A percentile compares a stretch with the other conserved stretches of the same genome.
Conservation (phyloP, 2,113 vertebrate genomes). For the Casuarius casuarius region DNA sequence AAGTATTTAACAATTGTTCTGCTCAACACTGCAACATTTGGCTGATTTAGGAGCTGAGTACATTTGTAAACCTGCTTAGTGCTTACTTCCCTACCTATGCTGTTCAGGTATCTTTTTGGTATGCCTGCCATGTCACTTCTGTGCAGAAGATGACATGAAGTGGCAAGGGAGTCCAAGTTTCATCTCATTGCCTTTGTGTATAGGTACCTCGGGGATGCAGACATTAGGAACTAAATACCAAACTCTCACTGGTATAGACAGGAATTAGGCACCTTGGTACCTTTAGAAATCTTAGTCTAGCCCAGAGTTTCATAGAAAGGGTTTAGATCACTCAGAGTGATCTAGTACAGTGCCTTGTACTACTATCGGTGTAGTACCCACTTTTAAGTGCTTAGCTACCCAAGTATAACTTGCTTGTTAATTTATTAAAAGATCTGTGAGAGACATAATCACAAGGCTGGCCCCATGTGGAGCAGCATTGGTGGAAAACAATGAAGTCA, state of each 20-base stretch:
- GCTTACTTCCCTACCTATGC: not conserved
- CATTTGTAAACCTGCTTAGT: not conserved
- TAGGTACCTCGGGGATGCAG: not conserved
- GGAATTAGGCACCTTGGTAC: not conserved
- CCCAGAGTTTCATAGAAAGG: not conserved
- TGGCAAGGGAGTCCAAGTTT: not conserved
- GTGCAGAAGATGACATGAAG: not conserved
- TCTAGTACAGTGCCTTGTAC: not conserved
- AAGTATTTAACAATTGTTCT: not conserved
- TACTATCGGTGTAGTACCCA: not conserved
- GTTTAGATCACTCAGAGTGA: not conserved
- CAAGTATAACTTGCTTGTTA: not conserved
- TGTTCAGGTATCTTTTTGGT: not conserved
- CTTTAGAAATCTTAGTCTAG: not conserved
- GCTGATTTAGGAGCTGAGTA: not conserved
- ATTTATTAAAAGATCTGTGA: not conserved
- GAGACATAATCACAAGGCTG: not conserved
- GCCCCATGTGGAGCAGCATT: not conserved
- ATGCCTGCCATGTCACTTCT: not conserved
- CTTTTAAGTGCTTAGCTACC: not conserved
- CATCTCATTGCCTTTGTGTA: not conserved
- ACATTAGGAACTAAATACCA: not conserved
- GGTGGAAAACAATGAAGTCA: not conserved
- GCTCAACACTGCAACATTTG: not conserved
- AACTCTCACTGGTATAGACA: not conserved